These are phyloP conservation scores for Crossaster papposus DNA, from an alignment of 53 echinoderm and acorn worm genomes.

Conservation along the genomic window DNA sequence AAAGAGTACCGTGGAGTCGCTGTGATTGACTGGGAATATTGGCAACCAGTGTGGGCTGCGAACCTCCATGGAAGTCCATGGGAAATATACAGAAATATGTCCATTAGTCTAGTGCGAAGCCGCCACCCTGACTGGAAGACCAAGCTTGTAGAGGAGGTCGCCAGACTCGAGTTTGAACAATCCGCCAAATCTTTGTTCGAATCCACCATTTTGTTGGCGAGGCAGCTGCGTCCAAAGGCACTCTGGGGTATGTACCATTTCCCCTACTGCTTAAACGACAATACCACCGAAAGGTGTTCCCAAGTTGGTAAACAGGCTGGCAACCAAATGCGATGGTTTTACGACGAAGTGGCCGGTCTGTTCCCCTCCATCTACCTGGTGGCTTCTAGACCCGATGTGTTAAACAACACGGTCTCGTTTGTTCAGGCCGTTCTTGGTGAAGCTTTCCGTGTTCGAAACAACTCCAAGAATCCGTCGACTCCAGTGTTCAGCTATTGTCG, in stretches of 20 bases:
- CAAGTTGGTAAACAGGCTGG: conserved; percentile 5
- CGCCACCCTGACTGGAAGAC: conserved; percentile 66
- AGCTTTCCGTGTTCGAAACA: conserved; percentile 60
- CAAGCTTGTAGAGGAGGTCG: conserved; percentile 62
- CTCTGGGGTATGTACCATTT: conserved; percentile 81
- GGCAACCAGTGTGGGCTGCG: conserved; percentile 74
- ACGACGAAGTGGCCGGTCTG: conserved; percentile 63
- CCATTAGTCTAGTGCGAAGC: conserved; percentile 58
- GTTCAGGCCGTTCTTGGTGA: conserved; percentile 61
- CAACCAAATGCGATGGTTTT: conserved; percentile 74
- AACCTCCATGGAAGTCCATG: conserved; percentile 36
- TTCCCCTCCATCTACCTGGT: conserved; percentile 83
- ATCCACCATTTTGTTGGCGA: conserved; percentile 68
- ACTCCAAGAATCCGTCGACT: conserved; percentile 29
- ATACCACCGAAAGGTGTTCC: conserved; percentile 26
- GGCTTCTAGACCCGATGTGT: not conserved
- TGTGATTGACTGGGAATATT: conserved; percentile 84
- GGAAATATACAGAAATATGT: conserved; percentile 55
- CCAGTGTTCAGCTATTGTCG: conserved; percentile 69
- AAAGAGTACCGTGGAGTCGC: conserved; percentile 66
- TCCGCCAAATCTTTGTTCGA: conserved; percentile 69
- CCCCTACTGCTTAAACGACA: conserved; percentile 74
- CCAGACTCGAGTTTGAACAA: conserved; percentile 69
- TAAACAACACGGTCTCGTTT: not conserved
- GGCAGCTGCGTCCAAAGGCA: conserved; percentile 70